Base-by-base conservation (phyloP, 2,797 vertebrate genomes). In the Mormyrus hasselquistii region DNA sequence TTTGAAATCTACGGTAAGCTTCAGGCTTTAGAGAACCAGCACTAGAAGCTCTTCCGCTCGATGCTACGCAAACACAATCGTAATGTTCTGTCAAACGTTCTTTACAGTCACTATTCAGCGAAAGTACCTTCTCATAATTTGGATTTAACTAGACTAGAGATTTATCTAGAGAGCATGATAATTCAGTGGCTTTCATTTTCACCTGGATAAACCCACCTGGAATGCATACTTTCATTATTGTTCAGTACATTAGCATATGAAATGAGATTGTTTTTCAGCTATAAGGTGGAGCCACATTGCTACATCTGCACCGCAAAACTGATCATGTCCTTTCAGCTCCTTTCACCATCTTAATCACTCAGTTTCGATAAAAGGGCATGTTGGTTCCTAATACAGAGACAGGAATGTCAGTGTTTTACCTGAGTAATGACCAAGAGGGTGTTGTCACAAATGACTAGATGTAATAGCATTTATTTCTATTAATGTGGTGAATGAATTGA, bases 391-490 rank as follows among this genome's bases (percentile, higher is more conserved):
- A 44, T 44, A n/a, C 14, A 0, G 69, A 82, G 76, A 79, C 0
- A 16, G 73, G 38, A 79, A 44, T 44, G 73, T n/a, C 44, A 79
- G 16, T 79, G 73, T 79, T 79, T 79, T 79, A 79, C 38, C 38
- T 79, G 73, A 47, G 41, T 82, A 47, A 82, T 82, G 38, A n/a
- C 41, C 76, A 82, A 82, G 76, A 82, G 76, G 76, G 76, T 82
- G 76, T 82, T 82, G 38, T 82, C 19, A 44, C 2, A 82, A 82
- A 82, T 82, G 76, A 82, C 76, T 82, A 82, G 76, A 82, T 82
- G 10, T 82, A 82, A 82, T 82, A 47, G 19, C 76, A 82, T 82
- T 82, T 82, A 47, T 41, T 47, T 82, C 41, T 47, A 82, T 82
- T 47, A 47, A 19, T 82, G 16, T 82, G 41, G 76, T 47, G 76